Percentiles rank a stretch among this genome's conserved stretches.
Conservation (phyloP, 2,888 invertebrate genomes). For the Habrosyne pyritoides region DNA sequence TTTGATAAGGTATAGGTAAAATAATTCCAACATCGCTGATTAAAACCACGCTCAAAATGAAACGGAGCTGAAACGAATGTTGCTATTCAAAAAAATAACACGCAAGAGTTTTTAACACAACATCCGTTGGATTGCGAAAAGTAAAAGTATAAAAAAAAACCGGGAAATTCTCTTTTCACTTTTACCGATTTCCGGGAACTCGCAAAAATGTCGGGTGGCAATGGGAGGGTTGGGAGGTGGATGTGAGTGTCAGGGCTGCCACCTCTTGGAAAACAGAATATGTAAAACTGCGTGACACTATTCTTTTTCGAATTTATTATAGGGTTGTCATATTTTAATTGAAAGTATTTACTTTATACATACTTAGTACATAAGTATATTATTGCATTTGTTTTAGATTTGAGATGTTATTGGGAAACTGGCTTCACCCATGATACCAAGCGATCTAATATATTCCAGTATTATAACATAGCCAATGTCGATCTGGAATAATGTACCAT, state of each 20-base stretch:
- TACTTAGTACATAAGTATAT: too few species aligned
- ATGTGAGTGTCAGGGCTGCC: not conserved
- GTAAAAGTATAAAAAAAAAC: not conserved
- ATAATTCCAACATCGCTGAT: not conserved
- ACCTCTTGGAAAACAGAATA: not conserved
- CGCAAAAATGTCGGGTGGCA: not conserved
- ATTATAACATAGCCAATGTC: too few species aligned
- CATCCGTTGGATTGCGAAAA: slow-evolving; percentile 5
- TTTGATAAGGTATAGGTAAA: not conserved
- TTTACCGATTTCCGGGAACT: slow-evolving; percentile 5
- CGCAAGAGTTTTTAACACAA: not conserved
- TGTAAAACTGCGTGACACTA: not conserved
- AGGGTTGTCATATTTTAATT: too few species aligned
- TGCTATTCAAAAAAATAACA: not conserved
- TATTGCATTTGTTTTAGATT: too few species aligned
- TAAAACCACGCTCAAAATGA: not conserved
- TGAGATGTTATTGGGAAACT: too few species aligned
- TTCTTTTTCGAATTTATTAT: too few species aligned
- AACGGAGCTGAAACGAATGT: not conserved
- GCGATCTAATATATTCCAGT: too few species aligned
- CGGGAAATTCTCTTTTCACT: slow-evolving; percentile 6
- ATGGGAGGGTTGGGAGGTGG: not conserved
- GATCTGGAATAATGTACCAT: too few species aligned
- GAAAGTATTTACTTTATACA: too few species aligned
- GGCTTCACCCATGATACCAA: too few species aligned